Percentiles rank a stretch among this genome's conserved stretches.
Evolutionary conservation across 1,140 invertebrate genomes (phyloP).

Genomic region (Chironomus striatipennis): DNA sequence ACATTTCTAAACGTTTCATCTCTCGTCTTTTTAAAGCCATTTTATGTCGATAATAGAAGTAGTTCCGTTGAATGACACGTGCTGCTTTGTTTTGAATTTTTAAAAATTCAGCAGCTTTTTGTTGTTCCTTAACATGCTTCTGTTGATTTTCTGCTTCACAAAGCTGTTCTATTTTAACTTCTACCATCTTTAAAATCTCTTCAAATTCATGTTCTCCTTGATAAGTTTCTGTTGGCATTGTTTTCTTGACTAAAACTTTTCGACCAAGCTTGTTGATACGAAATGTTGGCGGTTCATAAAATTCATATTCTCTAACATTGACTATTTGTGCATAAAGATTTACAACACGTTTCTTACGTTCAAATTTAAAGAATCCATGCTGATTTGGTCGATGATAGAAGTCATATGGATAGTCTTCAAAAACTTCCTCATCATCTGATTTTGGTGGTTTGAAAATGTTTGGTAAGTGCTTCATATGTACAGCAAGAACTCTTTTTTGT

Average conservation of each 20-base stretch:
- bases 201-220: conserved; percentile 28
- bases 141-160: not conserved
- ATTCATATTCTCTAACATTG: conserved; percentile 26
- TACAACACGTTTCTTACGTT: conserved; percentile 33
- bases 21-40: conserved; percentile 35
- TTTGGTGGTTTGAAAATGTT: conserved; percentile 28
- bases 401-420: conserved; percentile 30
- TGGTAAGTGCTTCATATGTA: conserved; percentile 34
- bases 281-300: conserved; percentile 24
- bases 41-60: conserved; percentile 39
- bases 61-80: conserved; percentile 42
- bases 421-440: conserved; percentile 29
- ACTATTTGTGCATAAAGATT: not conserved
- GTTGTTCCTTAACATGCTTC: not conserved
- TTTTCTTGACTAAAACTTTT: not conserved
- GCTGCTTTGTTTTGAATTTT: conserved; percentile 34
- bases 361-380: conserved; percentile 35
- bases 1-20: conserved; percentile 37
- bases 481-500: conserved; percentile 43
- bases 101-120: not conserved
- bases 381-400: conserved; percentile 36
- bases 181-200: not conserved
- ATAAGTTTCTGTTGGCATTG: not conserved
- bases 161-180: not conserved
- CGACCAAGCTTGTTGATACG: not conserved